Conservation (phyloP, 30 jellyfish, hydroid and myxozoan species). For the Hydra vulgaris region DNA sequence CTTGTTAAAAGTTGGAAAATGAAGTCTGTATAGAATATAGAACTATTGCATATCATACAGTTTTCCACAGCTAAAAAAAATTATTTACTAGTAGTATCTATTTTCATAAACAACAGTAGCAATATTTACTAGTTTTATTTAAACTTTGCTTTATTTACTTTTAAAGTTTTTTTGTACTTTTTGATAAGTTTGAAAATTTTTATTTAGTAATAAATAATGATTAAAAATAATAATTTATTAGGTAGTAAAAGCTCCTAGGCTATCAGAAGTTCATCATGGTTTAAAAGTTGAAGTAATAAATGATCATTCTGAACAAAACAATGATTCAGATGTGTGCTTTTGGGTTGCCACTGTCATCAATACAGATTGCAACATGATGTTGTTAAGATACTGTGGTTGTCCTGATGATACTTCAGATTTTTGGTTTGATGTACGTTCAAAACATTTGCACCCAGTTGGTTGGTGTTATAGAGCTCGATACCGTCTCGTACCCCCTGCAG, state of each 20-base stretch:
- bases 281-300: conserved; percentile 89
- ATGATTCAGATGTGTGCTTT: conserved; percentile 65
- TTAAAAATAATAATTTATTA: not conserved
- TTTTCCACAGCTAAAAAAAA: too few species aligned
- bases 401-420: conserved; percentile 57
- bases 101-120: too few species aligned
- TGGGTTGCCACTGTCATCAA: conserved; percentile 84
- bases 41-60: too few species aligned
- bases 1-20: too few species aligned
- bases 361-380: conserved; percentile 68
- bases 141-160: too few species aligned
- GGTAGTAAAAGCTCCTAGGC: conserved; percentile 60
- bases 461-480: conserved; percentile 89
- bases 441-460: conserved; percentile 82
- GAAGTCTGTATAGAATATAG: too few species aligned
- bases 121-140: too few species aligned
- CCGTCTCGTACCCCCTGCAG: conserved; percentile 87
- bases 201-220: too few species aligned
- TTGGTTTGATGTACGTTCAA: conserved; percentile 91
- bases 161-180: too few species aligned
- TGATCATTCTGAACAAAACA: conserved; percentile 62
- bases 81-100: too few species aligned
- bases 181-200: too few species aligned
- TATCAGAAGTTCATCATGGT: conserved; percentile 80
- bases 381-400: conserved; percentile 61